These are phyloP conservation scores for Geococcyx californianus DNA, from an alignment of 2,113 vertebrate genomes.

Conservation along the genomic window DNA sequence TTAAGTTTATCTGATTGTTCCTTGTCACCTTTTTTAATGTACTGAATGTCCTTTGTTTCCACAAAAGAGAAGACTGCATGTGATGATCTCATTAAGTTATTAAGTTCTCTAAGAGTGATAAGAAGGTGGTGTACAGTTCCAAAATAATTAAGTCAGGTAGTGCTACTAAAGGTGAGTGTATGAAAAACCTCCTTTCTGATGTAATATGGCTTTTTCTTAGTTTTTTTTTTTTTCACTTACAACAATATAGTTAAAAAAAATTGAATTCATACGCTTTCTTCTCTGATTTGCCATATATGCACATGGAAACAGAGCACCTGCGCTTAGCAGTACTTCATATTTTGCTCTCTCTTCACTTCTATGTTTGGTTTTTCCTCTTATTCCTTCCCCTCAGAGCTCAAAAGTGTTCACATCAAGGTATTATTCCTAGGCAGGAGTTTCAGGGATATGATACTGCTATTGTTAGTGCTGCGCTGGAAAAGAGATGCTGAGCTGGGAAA, in stretches of 20 bases:
- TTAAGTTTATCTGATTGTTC: background rate
- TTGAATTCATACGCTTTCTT: background rate
- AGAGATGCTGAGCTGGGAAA: background rate
- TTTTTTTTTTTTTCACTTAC: background rate
- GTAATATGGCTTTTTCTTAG: background rate
- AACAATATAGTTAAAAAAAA: background rate
- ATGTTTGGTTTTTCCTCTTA: background rate
- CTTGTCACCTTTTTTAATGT: background rate
- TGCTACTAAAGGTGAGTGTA: background rate
- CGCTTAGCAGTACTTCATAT: background rate
- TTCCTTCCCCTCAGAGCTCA: background rate
- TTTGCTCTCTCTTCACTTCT: background rate
- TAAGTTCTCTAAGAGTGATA: background rate
- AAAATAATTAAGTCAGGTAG: background rate
- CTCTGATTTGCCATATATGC: background rate
- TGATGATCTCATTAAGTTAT: background rate
- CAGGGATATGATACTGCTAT: background rate
- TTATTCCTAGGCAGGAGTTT: constrained; percentile 1
- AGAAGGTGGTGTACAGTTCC: background rate
- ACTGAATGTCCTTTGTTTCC: background rate
- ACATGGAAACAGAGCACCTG: background rate
- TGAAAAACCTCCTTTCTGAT: background rate
- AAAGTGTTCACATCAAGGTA: constrained; percentile 4
- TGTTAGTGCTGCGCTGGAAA: background rate
- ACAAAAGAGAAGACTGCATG: background rate